These are phyloP conservation scores for Trissolcus japonicus DNA, from an alignment of 2,888 invertebrate species.

Conservation along the genomic window DNA sequence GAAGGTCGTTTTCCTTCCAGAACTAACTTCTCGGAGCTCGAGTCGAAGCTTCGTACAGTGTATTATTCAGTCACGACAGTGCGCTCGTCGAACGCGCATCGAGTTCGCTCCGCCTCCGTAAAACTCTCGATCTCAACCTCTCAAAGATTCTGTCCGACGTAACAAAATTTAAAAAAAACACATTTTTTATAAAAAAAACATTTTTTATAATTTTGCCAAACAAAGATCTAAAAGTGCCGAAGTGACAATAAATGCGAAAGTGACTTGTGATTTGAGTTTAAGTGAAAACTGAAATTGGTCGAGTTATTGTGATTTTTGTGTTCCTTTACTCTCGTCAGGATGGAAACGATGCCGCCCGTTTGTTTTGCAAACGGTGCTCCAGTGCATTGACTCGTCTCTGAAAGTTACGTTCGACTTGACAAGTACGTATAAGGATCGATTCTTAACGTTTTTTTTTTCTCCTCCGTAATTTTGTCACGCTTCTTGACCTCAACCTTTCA, in stretches of 20 bases:
- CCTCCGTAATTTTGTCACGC: too few relatives aligned
- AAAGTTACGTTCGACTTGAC: constrained; percentile 4
- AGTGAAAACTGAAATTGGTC: constrained; percentile 16
- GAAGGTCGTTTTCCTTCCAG: constrained; percentile 69
- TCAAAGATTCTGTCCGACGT: not conserved
- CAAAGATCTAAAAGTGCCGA: too few relatives aligned
- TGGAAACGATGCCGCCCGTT: constrained; percentile 65
- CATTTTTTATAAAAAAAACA: not conserved
- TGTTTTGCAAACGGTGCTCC: constrained; percentile 66
- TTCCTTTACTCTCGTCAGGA: constrained; percentile 26
- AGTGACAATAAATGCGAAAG: not conserved
- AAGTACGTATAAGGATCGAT: too few relatives aligned
- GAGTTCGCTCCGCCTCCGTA: constrained; percentile 16
- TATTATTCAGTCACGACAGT: constrained; percentile 45
- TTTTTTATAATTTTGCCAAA: not conserved
- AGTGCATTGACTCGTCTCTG: constrained; percentile 66
- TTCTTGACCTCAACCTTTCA: too few relatives aligned
- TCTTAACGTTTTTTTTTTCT: too few relatives aligned
- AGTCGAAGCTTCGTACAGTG: constrained; percentile 2
- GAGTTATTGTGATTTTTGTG: constrained; percentile 36
- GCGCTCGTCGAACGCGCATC: constrained; percentile 44
- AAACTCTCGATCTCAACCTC: not conserved
- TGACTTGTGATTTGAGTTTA: constrained; percentile 5
- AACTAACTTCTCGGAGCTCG: constrained; percentile 56
- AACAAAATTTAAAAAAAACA: not conserved